These are phyloP conservation scores for Eptatretus atami DNA, from an alignment of 2,797 vertebrate species.

Conservation along the genomic window DNA sequence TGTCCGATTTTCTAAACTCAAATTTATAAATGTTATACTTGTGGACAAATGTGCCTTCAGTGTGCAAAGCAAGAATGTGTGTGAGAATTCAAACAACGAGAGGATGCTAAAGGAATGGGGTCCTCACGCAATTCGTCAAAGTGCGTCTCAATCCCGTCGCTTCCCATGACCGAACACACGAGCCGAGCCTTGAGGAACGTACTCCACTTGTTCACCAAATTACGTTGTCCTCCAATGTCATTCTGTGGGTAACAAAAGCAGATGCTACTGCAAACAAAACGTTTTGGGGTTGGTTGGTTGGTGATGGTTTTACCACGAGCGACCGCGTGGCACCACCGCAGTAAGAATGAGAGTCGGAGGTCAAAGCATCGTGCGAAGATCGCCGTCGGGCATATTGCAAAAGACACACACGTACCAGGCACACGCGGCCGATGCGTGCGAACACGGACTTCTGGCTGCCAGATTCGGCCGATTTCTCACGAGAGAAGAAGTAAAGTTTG, in stretches of 20 bases:
- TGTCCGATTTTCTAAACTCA: too few relatives aligned
- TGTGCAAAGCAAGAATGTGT: too few relatives aligned
- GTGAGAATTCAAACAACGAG: too few relatives aligned
- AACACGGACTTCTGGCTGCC: conserved; percentile 4
- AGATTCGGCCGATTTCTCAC: conserved; percentile 37
- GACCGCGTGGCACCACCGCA: conserved; percentile 8
- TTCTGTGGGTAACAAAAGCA: conserved; percentile 23
- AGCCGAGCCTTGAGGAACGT: conserved; percentile 86
- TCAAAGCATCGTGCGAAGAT: neutral
- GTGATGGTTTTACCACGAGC: conserved; percentile 18
- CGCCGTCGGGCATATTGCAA: too few relatives aligned
- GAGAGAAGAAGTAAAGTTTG: conserved; percentile 92
- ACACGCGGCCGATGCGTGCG: conserved; percentile 4
- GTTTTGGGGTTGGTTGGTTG: neutral
- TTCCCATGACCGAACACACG: conserved; percentile 67
- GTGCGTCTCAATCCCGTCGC: conserved; percentile 71
- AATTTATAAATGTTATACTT: too few relatives aligned
- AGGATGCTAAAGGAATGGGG: neutral
- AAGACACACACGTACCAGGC: conserved; percentile 14
- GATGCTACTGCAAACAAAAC: neutral
- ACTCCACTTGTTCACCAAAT: conserved; percentile 96
- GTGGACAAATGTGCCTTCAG: too few relatives aligned
- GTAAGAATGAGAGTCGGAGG: too few relatives aligned
- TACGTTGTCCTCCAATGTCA: conserved; percentile 83
- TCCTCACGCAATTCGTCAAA: conserved; percentile 87